A percentile compares a stretch with the other conserved stretches of the same genome.
Evolutionary conservation across 2,888 invertebrate species (phyloP).

Genomic region (Chelonus formosanus): DNA sequence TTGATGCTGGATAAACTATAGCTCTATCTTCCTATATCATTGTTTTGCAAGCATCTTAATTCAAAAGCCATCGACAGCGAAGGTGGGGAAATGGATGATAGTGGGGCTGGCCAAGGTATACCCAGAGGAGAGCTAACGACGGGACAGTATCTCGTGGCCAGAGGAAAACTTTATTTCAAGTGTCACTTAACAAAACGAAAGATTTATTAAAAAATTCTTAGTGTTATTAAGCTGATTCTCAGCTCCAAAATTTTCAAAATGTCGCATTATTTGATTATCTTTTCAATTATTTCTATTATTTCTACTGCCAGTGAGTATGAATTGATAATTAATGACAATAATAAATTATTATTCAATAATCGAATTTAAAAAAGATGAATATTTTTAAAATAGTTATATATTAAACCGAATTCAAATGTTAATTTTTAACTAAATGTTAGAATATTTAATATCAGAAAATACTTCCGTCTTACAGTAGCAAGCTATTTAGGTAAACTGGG

Average conservation of each 20-base stretch:
- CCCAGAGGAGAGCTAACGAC: constrained; percentile 52
- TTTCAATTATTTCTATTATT: constrained; percentile 45
- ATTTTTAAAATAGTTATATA: no score
- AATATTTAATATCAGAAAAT: constrained; percentile 1
- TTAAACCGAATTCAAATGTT: no score
- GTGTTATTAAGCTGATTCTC: background rate
- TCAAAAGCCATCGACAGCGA: constrained; percentile 43
- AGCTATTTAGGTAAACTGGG: constrained; percentile 30
- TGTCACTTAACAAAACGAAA: background rate
- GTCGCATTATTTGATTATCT: constrained; percentile 41
- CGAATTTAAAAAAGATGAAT: no score
- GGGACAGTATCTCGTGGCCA: constrained; percentile 58
- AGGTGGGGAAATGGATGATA: constrained; percentile 58
- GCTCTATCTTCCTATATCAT: constrained; percentile 37
- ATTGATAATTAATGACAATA: no score
- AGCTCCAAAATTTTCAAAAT: constrained; percentile 41
- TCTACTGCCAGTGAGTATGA: no score
- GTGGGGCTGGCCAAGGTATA: constrained; percentile 62
- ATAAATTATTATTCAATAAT: no score
- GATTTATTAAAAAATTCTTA: background rate
- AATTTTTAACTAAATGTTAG: no score
- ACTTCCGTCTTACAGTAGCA: constrained; percentile 2
- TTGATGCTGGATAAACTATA: constrained; percentile 19
- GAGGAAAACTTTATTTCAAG: constrained; percentile 46
- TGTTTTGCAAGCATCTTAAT: constrained; percentile 8